Evolutionary conservation across 1,140 invertebrate genomes (phyloP), one percentile per base, ranked within the genome.

Genomic region (Euwallacea fornicatus): DNA sequence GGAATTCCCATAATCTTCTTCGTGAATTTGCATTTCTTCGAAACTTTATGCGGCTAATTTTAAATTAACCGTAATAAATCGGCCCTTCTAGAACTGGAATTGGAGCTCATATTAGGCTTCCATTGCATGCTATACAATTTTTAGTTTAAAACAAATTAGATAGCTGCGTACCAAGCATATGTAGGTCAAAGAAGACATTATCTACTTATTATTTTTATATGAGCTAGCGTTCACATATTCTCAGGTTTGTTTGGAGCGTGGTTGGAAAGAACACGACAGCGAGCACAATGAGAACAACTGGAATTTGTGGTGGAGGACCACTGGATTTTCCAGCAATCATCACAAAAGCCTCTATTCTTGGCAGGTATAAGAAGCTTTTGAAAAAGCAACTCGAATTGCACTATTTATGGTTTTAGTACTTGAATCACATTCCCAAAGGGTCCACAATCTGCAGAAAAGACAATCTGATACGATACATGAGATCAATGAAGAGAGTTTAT

Each of bases 231-330:
- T 56, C 10, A 56, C 16, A n/a, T 56, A n/a, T 56, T 56, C 16
- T 15, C 55, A 90, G 91, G 89, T 93, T 56, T 93, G 90, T 77
- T 83, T 87, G 50, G 93, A 95, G 81, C 84, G 92, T 15, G 92
- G 92, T 0, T 95, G 93, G 93, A 83, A 88, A 50, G 90, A 93
- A 76, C 93, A 89, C 81, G 86, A 84, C 73, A 59, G 70, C 59
- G 82, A 81, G 43, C 21, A 42, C 47, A 86, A 88, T 67, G 83
- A 84, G 74, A 88, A 84, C 72, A 86, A 88, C 66, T 95, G 93
- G 92, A 93, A 94, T 79, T 83, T 94, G 2, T 94, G 92, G 91
- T 95, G 92, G 92, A 86, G 86, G 79, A 89, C 89, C 4, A 87
- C 87, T 8, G 87, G 90, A 7, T 92, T 93, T 76, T 86, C 91